Base-by-base conservation (phyloP, 92 coral and sea anemone species). In the Porites lobata region DNA sequence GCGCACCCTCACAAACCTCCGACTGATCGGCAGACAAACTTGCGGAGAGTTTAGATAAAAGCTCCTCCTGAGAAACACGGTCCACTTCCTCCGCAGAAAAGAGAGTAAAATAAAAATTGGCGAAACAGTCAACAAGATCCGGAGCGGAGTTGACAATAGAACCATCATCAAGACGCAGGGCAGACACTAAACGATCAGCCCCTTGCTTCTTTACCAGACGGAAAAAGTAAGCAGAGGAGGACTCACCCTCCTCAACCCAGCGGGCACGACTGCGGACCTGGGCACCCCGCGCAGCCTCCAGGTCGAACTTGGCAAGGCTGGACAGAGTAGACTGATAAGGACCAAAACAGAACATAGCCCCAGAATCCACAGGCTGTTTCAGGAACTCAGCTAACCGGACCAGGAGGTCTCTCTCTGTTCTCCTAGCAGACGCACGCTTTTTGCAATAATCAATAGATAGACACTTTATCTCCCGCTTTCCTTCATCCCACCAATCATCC, bases 241-340 rank as follows among this genome's bases (percentile, higher is more conserved):
- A 0, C 2, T 88, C 87, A 3, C 91, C 91, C 50, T 81, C 88
- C 72, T 88, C 88, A 1, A 61, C 83, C 88, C 92, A 88, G 3
- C 26, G 6, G 7, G 19, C 54, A 0, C 83, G 70, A 0, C 77
- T 64, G 0, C 79, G 13, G 21, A 88, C 77, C 83, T 81, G 81
- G 20, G 79, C 69, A 1, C 82, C 91, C 0, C 13, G 13, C 9
- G 80, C 86, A 2, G 17, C 72, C 1, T 65, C 64, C 3, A 18
- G 19, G 58, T 86, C 90, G 0, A 86, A 13, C 19, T 9, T 26
- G 24, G 63, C 38, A 0, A 85, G 61, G 0, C 53, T 20, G 6
- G 50, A 1, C 26, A 77, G 9, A 0, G 21, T 15, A 56, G 10
- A 12, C 8, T 53, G 47, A 12, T 77, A 77, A 2, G 20, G 20